Evolutionary conservation across 2,888 invertebrate species (phyloP).

Genomic region (Ditylenchus weischeri): DNA sequence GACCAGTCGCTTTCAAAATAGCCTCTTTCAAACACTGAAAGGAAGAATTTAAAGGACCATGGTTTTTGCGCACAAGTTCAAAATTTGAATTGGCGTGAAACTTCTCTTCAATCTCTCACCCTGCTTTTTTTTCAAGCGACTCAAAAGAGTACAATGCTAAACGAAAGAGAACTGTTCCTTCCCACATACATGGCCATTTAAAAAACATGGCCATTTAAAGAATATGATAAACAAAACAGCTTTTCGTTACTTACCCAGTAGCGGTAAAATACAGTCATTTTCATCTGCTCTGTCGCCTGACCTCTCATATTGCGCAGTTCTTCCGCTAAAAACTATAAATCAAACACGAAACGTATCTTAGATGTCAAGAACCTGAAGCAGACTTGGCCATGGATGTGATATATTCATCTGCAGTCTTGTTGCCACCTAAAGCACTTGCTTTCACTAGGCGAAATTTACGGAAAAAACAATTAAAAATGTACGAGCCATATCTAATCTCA

Average conservation of each 20-base stretch:
- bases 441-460: neutral
- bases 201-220: too few relatives aligned
- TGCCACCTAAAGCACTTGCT: constrained; percentile 42
- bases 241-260: constrained; percentile 48
- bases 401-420: constrained; percentile 57
- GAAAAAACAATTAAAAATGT: constrained; percentile 9
- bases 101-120: too few relatives aligned
- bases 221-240: too few relatives aligned
- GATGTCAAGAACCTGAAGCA: neutral
- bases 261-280: constrained; percentile 57
- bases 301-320: constrained; percentile 53
- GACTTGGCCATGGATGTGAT: constrained; percentile 56
- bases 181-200: too few relatives aligned
- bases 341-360: constrained; percentile 38
- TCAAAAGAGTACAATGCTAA: too few relatives aligned
- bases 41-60: constrained; percentile 11
- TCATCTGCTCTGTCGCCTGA: constrained; percentile 56
- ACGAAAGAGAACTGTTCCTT: too few relatives aligned
- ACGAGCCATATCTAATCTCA: constrained; percentile 54
- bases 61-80: too few relatives aligned
- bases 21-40: constrained; percentile 58
- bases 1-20: constrained; percentile 57
- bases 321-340: constrained; percentile 26
- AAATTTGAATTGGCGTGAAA: too few relatives aligned
- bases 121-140: too few relatives aligned